These are phyloP conservation scores for Pristionchus mayeri DNA, from an alignment of 2,888 invertebrate species.

Conservation along the genomic window DNA sequence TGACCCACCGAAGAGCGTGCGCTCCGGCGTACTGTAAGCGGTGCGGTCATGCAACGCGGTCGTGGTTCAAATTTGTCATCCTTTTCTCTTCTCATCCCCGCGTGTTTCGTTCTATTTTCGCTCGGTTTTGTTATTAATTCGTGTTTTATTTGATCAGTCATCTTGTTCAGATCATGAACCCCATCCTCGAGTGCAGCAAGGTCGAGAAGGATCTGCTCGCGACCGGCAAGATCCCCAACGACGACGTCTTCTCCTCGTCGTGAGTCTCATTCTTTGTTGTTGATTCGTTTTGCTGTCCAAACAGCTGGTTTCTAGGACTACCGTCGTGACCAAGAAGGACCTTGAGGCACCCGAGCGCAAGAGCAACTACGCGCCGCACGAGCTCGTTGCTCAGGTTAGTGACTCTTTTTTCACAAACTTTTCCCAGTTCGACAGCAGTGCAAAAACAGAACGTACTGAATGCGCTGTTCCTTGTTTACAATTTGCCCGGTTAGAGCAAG, in stretches of 20 bases:
- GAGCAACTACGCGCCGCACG: slow-evolving; percentile 58
- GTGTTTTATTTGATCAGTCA: too few relatives aligned
- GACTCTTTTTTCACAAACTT: too few relatives aligned
- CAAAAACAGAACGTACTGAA: too few relatives aligned
- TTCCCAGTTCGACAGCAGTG: too few relatives aligned
- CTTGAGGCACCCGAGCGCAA: slow-evolving; percentile 58
- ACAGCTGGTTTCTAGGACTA: slow-evolving; percentile 51
- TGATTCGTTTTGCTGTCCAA: background rate
- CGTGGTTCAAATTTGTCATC: slow-evolving; percentile 37
- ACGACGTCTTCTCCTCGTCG: slow-evolving; percentile 34
- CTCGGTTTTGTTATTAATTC: background rate
- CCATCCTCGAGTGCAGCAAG: slow-evolving; percentile 56
- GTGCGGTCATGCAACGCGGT: background rate
- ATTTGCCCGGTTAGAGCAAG: too few relatives aligned
- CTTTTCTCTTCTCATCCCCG: background rate
- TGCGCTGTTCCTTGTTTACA: too few relatives aligned
- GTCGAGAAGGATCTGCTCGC: slow-evolving; percentile 54
- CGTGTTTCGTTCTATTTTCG: background rate
- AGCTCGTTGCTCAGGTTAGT: slow-evolving; percentile 55
- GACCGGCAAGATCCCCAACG: slow-evolving; percentile 3
- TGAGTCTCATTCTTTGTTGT: background rate
- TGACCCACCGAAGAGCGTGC: background rate
- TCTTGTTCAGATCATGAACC: slow-evolving; percentile 1
- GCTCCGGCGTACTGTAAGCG: background rate
- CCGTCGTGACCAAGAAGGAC: slow-evolving; percentile 54